Evolutionary conservation across 2,797 vertebrate genomes (phyloP).

Genomic region (Halcyon chelicuti): DNA sequence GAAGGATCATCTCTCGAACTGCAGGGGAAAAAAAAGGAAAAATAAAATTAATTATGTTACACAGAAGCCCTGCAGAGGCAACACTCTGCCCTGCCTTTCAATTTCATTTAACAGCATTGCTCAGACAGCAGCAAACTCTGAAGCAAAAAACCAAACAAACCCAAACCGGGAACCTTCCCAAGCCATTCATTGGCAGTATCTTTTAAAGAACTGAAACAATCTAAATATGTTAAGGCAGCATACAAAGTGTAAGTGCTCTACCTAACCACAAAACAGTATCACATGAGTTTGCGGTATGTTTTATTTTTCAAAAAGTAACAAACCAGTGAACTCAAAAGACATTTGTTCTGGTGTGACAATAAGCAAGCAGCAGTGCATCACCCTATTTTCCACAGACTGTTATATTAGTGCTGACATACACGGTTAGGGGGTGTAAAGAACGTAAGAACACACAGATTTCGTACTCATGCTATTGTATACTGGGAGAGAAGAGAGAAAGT

Average conservation of each 20-base stretch:
- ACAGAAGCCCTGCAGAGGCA: background rate
- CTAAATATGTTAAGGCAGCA: background rate
- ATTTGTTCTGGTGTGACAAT: background rate
- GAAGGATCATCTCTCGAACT: slow-evolving; percentile 96
- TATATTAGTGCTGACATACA: background rate
- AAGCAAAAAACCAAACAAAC: background rate
- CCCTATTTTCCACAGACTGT: background rate
- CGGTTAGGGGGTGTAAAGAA: background rate
- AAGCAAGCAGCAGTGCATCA: background rate
- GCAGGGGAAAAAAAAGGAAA: background rate
- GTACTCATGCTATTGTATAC: background rate
- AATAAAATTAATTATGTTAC: accelerated
- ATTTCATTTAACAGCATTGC: accelerated
- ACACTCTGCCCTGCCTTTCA: background rate
- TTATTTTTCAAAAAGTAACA: background rate
- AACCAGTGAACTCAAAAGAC: background rate
- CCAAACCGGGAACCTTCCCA: background rate
- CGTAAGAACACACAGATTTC: background rate
- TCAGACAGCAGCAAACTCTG: background rate
- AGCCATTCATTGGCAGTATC: accelerated
- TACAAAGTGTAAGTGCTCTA: background rate
- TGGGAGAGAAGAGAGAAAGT: background rate
- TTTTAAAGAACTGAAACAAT: background rate
- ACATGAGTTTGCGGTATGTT: background rate
- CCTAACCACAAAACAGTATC: background rate